Conservation (phyloP, 2,113 vertebrate species). For the Mormyrus lacerda region DNA sequence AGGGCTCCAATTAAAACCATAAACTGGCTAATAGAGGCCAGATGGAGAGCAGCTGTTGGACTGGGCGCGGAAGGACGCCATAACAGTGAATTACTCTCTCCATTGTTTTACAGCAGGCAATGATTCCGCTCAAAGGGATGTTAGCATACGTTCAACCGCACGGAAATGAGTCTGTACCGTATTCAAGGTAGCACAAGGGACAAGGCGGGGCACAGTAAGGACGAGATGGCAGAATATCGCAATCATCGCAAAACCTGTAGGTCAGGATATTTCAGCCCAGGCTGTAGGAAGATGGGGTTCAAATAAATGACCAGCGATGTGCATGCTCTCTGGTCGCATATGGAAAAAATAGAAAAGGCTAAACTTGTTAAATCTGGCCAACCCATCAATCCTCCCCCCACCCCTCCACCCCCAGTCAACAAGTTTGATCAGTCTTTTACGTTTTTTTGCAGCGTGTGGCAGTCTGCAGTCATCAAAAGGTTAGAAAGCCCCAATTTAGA, state of each 20-base stretch:
- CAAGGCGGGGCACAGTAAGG: not conserved
- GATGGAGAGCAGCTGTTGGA: constrained; percentile 10
- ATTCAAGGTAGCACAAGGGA: not conserved
- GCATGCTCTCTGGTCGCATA: not conserved
- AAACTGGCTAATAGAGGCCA: constrained; percentile 5
- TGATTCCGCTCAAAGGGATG: not conserved
- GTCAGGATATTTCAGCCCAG: not conserved
- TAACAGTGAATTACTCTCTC: not conserved
- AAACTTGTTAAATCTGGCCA: not conserved
- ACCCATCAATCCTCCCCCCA: not conserved
- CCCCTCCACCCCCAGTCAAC: too few species aligned
- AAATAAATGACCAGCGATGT: not conserved
- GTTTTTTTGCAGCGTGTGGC: not conserved
- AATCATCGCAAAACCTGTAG: not conserved
- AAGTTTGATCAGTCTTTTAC: not conserved
- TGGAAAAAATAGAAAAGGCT: not conserved
- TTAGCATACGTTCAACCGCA: not conserved
- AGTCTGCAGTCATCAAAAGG: not conserved
- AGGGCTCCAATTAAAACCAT: constrained; percentile 14
- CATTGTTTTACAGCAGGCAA: not conserved
- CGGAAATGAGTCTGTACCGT: not conserved
- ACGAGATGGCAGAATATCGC: not conserved
- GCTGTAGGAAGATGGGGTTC: not conserved
- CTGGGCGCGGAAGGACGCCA: not conserved
- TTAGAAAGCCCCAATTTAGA: not conserved